Evolutionary conservation across 2,888 invertebrate genomes (phyloP).

Genomic region (Idaea biselata): DNA sequence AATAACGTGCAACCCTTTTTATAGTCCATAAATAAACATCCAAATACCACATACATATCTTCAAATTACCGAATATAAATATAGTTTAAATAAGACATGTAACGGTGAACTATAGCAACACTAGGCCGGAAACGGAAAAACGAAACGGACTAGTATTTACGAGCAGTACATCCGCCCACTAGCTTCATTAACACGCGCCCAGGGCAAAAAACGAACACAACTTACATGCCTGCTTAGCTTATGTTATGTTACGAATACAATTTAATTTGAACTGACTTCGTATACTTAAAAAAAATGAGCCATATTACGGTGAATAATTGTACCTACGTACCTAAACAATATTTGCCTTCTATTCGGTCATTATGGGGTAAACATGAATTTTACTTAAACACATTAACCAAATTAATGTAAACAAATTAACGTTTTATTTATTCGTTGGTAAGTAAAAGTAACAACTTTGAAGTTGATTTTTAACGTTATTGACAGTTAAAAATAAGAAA

Average conservation of each 20-base stretch:
- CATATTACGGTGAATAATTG: background rate
- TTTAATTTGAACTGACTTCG: slow-evolving; percentile 17
- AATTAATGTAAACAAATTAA: background rate
- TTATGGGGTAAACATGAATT: background rate
- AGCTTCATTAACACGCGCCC: slow-evolving; percentile 61
- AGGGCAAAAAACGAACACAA: slow-evolving; percentile 43
- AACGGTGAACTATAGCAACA: slow-evolving; percentile 66
- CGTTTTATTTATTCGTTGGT: background rate
- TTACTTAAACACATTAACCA: background rate
- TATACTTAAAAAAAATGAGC: background rate
- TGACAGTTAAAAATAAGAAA: background rate
- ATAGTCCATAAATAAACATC: slow-evolving; percentile 45
- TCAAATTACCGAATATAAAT: slow-evolving; percentile 60
- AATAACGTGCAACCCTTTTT: slow-evolving; percentile 47
- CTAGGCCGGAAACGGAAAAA: slow-evolving; percentile 74
- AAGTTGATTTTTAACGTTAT: background rate
- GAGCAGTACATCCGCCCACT: slow-evolving; percentile 69
- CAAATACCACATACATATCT: slow-evolving; percentile 47
- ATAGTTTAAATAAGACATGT: slow-evolving; percentile 71
- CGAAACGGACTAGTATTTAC: slow-evolving; percentile 77
- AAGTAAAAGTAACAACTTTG: background rate
- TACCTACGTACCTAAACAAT: background rate
- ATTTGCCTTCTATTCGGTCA: background rate
- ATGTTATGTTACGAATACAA: slow-evolving; percentile 23
- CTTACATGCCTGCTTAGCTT: slow-evolving; percentile 42